Conservation (phyloP, 2,888 invertebrate genomes). For the Ophion obscuratus region DNA sequence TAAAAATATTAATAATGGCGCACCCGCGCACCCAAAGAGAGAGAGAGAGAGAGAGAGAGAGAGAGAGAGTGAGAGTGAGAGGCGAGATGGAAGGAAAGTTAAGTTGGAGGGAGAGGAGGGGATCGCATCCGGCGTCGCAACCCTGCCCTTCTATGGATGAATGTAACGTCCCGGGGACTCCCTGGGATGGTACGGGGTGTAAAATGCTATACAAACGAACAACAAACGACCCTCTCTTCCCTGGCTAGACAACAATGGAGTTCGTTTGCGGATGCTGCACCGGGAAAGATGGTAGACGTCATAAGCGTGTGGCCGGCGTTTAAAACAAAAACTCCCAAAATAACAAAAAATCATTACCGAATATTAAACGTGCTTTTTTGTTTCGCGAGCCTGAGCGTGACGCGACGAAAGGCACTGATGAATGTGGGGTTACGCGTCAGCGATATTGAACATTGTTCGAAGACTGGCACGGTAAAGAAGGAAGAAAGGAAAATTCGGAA, state of each 20-base stretch:
- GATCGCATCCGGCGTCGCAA: slow-evolving; percentile 61
- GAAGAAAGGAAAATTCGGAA: too few species aligned
- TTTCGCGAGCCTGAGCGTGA: too few species aligned
- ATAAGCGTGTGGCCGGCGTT: slow-evolving; percentile 35
- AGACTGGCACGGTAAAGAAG: too few species aligned
- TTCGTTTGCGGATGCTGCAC: slow-evolving; percentile 51
- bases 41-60: background rate
- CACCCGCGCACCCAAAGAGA: slow-evolving; percentile 54
- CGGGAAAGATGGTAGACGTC: slow-evolving; percentile 52
- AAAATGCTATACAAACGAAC: slow-evolving; percentile 61
- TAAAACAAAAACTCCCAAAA: slow-evolving; percentile 4
- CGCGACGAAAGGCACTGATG: too few species aligned
- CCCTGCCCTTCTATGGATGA: slow-evolving; percentile 44
- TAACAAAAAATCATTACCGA: slow-evolving; percentile 13
- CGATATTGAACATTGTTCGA: too few species aligned
- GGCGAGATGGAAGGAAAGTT: background rate
- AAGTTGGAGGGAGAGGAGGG: background rate
- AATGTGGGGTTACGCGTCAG: too few species aligned
- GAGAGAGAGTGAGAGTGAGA: background rate
- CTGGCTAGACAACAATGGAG: slow-evolving; percentile 65
- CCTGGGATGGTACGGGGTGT: slow-evolving; percentile 39
- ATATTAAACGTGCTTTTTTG: too few species aligned
- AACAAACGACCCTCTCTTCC: slow-evolving; percentile 62
- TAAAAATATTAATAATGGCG: slow-evolving; percentile 81
- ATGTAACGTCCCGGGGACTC: slow-evolving; percentile 47